Evolutionary conservation across 2,113 vertebrate genomes (phyloP).

Genomic region (Cololabis saira): DNA sequence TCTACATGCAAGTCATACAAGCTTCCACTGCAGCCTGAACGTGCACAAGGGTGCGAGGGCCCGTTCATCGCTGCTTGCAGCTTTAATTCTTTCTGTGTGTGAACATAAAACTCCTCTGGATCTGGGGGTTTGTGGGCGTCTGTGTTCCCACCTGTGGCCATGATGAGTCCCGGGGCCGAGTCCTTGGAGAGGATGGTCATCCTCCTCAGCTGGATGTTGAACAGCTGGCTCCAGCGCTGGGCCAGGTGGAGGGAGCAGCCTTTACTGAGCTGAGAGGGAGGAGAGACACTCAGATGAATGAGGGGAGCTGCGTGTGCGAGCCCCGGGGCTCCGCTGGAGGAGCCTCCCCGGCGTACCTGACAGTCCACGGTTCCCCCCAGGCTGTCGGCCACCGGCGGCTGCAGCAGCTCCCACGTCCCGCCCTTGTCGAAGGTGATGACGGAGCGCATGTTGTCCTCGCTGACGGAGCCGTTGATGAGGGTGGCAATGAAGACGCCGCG

Average conservation of each 20-base stretch:
- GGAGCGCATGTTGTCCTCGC: slow-evolving; percentile 94
- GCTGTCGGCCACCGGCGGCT: slow-evolving; percentile 86
- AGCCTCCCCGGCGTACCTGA: slow-evolving; percentile 78
- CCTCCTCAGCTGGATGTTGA: slow-evolving; percentile 93
- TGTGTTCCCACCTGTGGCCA: slow-evolving; percentile 88
- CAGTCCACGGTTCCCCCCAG: slow-evolving; percentile 92
- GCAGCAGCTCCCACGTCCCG: slow-evolving; percentile 96
- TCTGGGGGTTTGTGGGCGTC: not conserved
- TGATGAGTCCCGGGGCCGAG: slow-evolving; percentile 93
- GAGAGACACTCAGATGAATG: slow-evolving; percentile 1
- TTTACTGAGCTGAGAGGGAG: slow-evolving; percentile 82
- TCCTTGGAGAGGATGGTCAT: slow-evolving; percentile 97
- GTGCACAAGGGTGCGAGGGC: too few relatives aligned
- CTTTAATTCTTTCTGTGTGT: too few relatives aligned
- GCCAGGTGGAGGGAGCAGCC: slow-evolving; percentile 97
- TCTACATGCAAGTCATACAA: too few relatives aligned
- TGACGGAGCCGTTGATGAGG: slow-evolving; percentile 90
- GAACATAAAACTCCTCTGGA: too few relatives aligned
- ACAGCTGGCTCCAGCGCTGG: slow-evolving; percentile 94
- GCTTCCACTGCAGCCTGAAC: too few relatives aligned
- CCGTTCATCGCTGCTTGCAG: too few relatives aligned
- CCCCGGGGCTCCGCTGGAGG: too few relatives aligned
- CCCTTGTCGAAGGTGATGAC: slow-evolving; percentile 99
- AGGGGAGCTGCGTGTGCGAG: too few relatives aligned
- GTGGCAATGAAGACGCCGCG: slow-evolving; percentile 95